Evolutionary conservation across 1,140 invertebrate genomes (phyloP).

Genomic region (Drosophila grimshawi): DNA sequence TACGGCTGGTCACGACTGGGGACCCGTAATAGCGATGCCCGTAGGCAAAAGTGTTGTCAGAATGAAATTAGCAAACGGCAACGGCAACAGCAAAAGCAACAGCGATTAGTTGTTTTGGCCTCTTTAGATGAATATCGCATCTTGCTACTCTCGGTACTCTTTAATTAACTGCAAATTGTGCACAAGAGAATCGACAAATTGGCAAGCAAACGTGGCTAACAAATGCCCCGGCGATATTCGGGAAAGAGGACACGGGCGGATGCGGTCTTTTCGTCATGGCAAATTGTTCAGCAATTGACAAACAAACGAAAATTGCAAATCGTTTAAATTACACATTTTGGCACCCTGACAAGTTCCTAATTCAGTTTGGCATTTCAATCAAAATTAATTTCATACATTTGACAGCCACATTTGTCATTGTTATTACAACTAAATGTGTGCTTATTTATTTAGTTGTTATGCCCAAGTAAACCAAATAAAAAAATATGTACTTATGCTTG

Average conservation of each 20-base stretch:
- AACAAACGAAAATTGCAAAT: conserved; percentile 31
- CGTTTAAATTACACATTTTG: conserved; percentile 38
- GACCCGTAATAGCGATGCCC: not conserved
- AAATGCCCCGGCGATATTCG: not conserved
- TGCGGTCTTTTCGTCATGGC: not conserved
- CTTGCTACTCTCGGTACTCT: conserved; percentile 1
- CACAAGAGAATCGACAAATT: conserved; percentile 36
- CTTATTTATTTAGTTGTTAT: not conserved
- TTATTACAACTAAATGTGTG: not conserved
- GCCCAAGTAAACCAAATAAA: not conserved
- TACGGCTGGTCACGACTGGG: not conserved
- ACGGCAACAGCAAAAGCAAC: not conserved
- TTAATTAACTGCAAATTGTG: conserved; percentile 49
- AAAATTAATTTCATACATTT: conserved; percentile 29
- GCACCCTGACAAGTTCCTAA: conserved; percentile 33
- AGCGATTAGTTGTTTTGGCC: conserved; percentile 1
- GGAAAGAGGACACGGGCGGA: not conserved
- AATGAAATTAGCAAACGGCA: conserved; percentile 25
- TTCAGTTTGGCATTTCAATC: conserved; percentile 41
- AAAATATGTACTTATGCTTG: too few species aligned
- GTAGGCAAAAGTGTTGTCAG: conserved; percentile 19
- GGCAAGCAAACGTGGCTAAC: conserved; percentile 18
- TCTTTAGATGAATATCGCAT: not conserved
- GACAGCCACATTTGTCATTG: not conserved
- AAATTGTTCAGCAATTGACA: conserved; percentile 47